Evolutionary conservation across 2,888 invertebrate genomes (phyloP).

Genomic region (Mythimna impura): DNA sequence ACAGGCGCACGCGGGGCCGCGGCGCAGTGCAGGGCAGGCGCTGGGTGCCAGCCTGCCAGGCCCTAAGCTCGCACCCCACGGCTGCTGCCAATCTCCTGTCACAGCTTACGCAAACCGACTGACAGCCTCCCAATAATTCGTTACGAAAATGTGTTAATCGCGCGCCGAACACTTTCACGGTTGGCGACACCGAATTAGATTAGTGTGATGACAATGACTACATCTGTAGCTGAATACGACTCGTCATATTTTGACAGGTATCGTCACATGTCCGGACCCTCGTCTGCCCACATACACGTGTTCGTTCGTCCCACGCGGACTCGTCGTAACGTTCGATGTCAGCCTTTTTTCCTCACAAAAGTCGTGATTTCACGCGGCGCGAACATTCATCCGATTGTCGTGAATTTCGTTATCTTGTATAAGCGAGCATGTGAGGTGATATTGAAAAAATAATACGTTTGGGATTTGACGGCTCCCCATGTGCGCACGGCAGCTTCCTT

Average conservation of each 20-base stretch:
- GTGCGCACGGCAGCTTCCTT: constrained; percentile 89
- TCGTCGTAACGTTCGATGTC: constrained; percentile 74
- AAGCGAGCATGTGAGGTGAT: constrained; percentile 84
- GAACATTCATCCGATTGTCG: constrained; percentile 89
- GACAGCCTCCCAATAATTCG: constrained; percentile 89
- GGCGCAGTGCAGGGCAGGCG: constrained; percentile 25
- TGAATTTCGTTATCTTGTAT: constrained; percentile 89
- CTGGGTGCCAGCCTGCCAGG: constrained; percentile 63
- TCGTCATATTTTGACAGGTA: constrained; percentile 91
- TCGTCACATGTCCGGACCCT: constrained; percentile 84
- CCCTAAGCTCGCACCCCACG: constrained; percentile 80
- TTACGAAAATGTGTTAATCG: constrained; percentile 90
- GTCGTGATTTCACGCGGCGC: constrained; percentile 90
- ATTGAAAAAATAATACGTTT: constrained; percentile 90
- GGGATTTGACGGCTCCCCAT: constrained; percentile 89
- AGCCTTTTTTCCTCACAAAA: constrained; percentile 83
- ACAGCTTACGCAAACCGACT: constrained; percentile 89
- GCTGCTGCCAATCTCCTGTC: constrained; percentile 89
- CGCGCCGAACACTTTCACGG: constrained; percentile 85
- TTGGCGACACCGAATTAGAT: constrained; percentile 87
- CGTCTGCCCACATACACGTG: constrained; percentile 89
- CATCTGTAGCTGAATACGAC: constrained; percentile 87
- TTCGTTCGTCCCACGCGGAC: constrained; percentile 80
- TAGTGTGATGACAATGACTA: constrained; percentile 87
- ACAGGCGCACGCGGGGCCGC: constrained; percentile 44